Percentiles rank a stretch among this genome's conserved stretches.
Evolutionary conservation across 53 echinoderm and acorn worm species (phyloP).

Genomic region (Henricia sp.): DNA sequence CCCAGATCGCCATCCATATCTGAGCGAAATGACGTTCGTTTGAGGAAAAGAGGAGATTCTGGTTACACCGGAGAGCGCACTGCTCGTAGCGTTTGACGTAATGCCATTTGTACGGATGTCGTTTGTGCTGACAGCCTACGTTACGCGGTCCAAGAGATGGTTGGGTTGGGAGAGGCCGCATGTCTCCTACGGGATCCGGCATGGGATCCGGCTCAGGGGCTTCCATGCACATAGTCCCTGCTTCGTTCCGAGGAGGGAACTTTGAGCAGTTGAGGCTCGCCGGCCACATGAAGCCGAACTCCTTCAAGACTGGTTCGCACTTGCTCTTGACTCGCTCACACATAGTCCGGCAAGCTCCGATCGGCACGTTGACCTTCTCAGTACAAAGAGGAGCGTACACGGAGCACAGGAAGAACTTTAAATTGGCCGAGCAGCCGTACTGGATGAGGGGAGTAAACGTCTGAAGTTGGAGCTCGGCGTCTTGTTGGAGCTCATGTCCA

Average conservation of each 20-base stretch:
- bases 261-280: conserved; percentile 88
- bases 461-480: conserved; percentile 90
- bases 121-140: conserved; percentile 80
- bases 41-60: conserved; percentile 72
- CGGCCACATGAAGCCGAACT: conserved; percentile 96
- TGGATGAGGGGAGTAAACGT: conserved; percentile 99
- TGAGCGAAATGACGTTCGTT: conserved; percentile 89
- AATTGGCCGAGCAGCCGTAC: conserved; percentile 83
- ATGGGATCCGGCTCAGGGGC: conserved; percentile 60
- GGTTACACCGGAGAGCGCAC: conserved; percentile 83
- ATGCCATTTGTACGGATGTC: conserved; percentile 80
- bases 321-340: conserved; percentile 87
- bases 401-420: conserved; percentile 95
- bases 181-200: conserved; percentile 39
- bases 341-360: conserved; percentile 92
- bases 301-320: conserved; percentile 95
- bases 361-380: conserved; percentile 89
- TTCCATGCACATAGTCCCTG: conserved; percentile 88
- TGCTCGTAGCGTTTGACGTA: conserved; percentile 90
- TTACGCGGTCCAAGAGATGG: conserved; percentile 43
- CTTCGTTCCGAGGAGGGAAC: conserved; percentile 80
- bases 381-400: conserved; percentile 94
- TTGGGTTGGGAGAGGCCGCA: conserved; percentile 50
- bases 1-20: conserved; percentile 99
- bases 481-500: conserved; percentile 92